Evolutionary conservation across 2,888 invertebrate species (phyloP), one percentile per base, ranked within the genome.

Genomic region (Steinernema carpocapsae): DNA sequence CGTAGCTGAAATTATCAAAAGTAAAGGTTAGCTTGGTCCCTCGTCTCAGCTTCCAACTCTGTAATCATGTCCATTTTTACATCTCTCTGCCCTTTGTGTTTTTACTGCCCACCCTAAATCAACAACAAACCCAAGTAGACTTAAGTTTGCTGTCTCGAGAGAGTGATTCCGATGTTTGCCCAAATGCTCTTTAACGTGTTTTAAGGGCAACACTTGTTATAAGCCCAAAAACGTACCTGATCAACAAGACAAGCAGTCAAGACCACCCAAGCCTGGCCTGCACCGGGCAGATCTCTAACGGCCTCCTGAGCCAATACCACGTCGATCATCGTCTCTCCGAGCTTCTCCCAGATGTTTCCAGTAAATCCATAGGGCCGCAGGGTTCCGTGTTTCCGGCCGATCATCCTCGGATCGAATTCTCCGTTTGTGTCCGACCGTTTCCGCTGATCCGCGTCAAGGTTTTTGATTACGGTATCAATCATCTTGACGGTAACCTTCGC

Each of bases 201-300:
- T 12, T 43, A 14, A 7, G 43, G 10, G 43, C 43, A 43, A 43
- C 43, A 43, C n/a, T n/a, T n/a, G n/a, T n/a, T n/a, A n/a, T n/a
- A n/a, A n/a, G n/a, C n/a, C 37, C 42, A 48, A 37, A 56, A 56
- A 46, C 71, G 71, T 76, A 80, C 82, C 76, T 86, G 86, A 78
- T 86, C 86, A 14, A 86, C 83, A 2, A 86, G 56, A 75, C 86
- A 86, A 0, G 86, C 86, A 0, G 85, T 86, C 73, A 86, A 78
- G 22, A 86, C 83, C 4, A 86, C 86, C 86, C 86, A 86, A 1
- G 86, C 86, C 51, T 86, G 86, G 7, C 85, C 85, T 29, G 86
- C 86, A 22, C 86, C 86, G 0, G 86, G 86, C 32, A 86, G 77
- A 71, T 86, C 86, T 48, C 86, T 52, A 4, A 86, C 86, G 0